Conservation (phyloP, 2,113 vertebrate species). For the Meleagris gallopavo region DNA sequence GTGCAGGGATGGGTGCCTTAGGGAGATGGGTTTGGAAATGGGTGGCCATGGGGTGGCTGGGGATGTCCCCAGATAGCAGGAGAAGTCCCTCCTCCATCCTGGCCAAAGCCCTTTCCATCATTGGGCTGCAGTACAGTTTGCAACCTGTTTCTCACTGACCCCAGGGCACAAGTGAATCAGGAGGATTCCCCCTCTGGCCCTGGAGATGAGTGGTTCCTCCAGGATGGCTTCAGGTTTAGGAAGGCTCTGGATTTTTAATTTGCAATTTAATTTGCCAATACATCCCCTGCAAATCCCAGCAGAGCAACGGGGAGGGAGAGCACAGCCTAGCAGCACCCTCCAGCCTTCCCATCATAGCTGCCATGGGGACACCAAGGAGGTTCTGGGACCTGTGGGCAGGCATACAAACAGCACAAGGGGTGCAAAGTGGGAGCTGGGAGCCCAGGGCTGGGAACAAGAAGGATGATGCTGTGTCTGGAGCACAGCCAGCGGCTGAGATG, state of each 20-base stretch:
- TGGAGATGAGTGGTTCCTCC: background rate
- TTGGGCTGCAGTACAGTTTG: accelerated
- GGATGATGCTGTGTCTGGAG: background rate
- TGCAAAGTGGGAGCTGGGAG: background rate
- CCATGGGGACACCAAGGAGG: background rate
- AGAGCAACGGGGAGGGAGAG: background rate
- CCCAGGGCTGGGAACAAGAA: background rate
- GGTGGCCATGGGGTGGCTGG: background rate
- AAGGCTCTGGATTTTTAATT: background rate
- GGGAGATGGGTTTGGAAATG: background rate
- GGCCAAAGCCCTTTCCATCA: background rate
- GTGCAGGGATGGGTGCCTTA: accelerated
- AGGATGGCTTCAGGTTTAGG: background rate
- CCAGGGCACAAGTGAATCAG: accelerated
- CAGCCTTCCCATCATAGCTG: background rate
- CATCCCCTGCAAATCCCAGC: background rate
- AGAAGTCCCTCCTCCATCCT: background rate
- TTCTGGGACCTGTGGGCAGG: background rate
- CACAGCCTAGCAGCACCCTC: background rate
- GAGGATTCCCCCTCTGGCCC: background rate
- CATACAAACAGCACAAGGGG: too few species aligned
- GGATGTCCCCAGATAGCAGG: background rate
- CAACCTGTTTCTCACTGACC: background rate
- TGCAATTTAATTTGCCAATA: background rate
- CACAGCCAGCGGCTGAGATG: background rate